Conservation (phyloP, 1,140 invertebrate genomes). For the Lucilia cuprina region DNA sequence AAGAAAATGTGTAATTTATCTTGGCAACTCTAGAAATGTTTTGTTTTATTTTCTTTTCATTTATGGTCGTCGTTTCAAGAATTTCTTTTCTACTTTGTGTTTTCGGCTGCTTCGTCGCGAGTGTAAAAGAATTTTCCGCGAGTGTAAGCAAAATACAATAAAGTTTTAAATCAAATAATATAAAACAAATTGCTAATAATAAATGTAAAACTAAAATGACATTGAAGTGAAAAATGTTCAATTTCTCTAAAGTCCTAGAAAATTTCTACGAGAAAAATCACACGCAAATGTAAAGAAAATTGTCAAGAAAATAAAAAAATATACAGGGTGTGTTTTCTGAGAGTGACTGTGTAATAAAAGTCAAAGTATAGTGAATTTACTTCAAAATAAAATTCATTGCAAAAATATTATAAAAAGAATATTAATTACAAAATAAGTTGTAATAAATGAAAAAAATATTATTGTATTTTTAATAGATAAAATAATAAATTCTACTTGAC, state of each 20-base stretch:
- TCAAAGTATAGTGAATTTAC: too few relatives aligned
- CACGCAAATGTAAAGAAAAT: not conserved
- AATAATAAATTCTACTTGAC: not conserved
- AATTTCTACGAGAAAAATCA: not conserved
- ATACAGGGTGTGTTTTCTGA: not conserved
- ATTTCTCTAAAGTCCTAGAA: not conserved
- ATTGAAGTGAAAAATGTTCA: too few relatives aligned
- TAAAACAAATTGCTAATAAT: not conserved
- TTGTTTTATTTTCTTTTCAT: not conserved
- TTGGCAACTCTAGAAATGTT: constrained; percentile 1
- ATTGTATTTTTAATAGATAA: not conserved
- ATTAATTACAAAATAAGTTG: too few relatives aligned
- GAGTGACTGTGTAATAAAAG: too few relatives aligned
- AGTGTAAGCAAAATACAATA: not conserved
- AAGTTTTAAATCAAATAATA: not conserved
- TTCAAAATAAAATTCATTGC: too few relatives aligned
- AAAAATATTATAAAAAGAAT: too few relatives aligned
- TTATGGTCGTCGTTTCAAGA: constrained; percentile 11
- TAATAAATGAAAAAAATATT: not conserved
- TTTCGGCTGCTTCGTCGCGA: not conserved
- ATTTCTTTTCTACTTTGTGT: not conserved
- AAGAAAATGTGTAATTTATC: not conserved
- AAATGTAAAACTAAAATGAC: not conserved
- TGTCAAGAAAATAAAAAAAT: not conserved
- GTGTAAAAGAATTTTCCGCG: not conserved